Percentiles rank a stretch among this genome's conserved stretches.
These are phyloP conservation scores for Ricordea florida DNA, from an alignment of 92 coral and sea anemone species.

Conservation along the genomic window DNA sequence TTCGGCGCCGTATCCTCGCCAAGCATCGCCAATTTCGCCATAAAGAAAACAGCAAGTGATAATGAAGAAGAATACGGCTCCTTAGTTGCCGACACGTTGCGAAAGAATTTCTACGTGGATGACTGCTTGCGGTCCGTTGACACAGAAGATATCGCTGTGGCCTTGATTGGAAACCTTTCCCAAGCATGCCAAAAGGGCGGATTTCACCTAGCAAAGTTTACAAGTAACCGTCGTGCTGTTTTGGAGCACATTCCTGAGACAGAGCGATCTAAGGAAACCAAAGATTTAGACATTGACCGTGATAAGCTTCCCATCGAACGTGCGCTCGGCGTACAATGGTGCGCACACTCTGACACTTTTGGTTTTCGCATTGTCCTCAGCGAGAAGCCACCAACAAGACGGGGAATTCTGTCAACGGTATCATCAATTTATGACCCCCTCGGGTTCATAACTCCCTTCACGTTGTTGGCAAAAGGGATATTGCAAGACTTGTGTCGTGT, in stretches of 20 bases:
- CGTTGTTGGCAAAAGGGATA: conserved; percentile 50
- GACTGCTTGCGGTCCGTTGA: conserved; percentile 38
- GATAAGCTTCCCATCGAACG: conserved; percentile 59
- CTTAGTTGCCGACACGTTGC: conserved; percentile 1
- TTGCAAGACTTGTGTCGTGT: conserved; percentile 54
- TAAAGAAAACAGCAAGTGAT: conserved; percentile 30
- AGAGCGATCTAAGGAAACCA: conserved; percentile 23
- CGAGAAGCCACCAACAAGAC: conserved; percentile 55
- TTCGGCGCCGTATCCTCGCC: conserved; percentile 55
- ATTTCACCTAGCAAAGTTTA: conserved; percentile 61
- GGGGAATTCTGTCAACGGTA: conserved; percentile 63
- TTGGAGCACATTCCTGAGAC: conserved; percentile 11
- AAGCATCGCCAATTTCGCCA: conserved; percentile 40
- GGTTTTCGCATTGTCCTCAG: conserved; percentile 48
- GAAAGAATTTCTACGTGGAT: conserved; percentile 40
- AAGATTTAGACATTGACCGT: conserved; percentile 8
- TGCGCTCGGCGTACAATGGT: conserved; percentile 68
- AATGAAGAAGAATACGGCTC: conserved; percentile 3
- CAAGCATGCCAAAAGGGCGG: conserved; percentile 37
- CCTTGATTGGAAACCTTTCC: conserved; percentile 35
- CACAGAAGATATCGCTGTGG: conserved; percentile 39
- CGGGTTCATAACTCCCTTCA: conserved; percentile 59
- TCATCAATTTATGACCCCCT: conserved; percentile 60
- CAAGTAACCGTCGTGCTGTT: conserved; percentile 28
- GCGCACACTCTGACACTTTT: conserved; percentile 45